These are phyloP conservation scores for Cydia strobilella DNA, from an alignment of 1,140 invertebrate species.

Conservation along the genomic window DNA sequence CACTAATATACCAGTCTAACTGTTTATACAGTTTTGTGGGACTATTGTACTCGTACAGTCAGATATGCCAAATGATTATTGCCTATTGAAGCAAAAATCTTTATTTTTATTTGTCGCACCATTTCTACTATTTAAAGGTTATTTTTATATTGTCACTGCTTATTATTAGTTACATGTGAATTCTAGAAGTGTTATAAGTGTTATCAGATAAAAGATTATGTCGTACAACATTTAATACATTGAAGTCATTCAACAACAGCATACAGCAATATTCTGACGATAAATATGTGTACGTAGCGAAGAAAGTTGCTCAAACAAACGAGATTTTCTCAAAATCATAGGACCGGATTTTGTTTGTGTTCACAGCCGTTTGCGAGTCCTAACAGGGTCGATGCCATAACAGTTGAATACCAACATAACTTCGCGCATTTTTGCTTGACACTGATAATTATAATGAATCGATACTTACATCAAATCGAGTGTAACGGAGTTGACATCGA, in stretches of 20 bases:
- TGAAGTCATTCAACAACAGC: background rate
- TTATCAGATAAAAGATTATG: background rate
- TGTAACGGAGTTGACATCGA: background rate
- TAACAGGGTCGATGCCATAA: conserved; percentile 44
- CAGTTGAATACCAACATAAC: conserved; percentile 15
- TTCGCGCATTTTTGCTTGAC: conserved; percentile 28
- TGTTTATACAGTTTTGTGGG: too few species aligned
- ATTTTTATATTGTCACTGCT: background rate
- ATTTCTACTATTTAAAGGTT: too few species aligned
- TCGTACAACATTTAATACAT: background rate
- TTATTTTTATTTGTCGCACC: too few species aligned
- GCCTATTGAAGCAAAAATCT: too few species aligned
- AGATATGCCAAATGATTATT: too few species aligned
- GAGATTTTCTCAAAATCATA: conserved; percentile 43
- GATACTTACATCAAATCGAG: conserved; percentile 9
- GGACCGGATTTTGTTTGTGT: conserved; percentile 64
- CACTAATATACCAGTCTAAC: too few species aligned
- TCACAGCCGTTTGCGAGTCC: conserved; percentile 41
- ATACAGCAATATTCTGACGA: conserved; percentile 27
- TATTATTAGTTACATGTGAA: background rate
- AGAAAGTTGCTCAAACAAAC: conserved; percentile 65
- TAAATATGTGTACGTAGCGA: conserved; percentile 51
- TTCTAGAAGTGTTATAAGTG: too few species aligned
- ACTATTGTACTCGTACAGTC: too few species aligned
- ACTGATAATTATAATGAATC: conserved; percentile 19